A percentile compares a stretch with the other conserved stretches of the same genome.
Evolutionary conservation across 1,140 invertebrate genomes (phyloP).

Genomic region (Pseudomyrmex gracilis): DNA sequence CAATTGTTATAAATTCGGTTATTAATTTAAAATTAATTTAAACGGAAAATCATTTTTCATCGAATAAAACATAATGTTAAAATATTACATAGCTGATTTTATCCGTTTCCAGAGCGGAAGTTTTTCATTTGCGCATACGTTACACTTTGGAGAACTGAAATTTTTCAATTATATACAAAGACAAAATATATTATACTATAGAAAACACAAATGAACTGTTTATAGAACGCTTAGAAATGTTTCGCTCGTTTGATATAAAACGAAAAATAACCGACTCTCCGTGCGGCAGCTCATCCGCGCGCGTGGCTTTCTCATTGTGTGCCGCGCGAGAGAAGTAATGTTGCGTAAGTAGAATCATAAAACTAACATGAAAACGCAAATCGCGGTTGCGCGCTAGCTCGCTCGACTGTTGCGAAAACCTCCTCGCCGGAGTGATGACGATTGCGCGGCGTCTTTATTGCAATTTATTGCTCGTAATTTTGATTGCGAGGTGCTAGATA

Average conservation of each 20-base stretch:
- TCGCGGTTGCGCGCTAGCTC: neutral
- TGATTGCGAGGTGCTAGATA: slow-evolving; percentile 47
- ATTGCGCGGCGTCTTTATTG: slow-evolving; percentile 56
- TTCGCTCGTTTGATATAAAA: neutral
- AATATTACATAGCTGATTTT: neutral
- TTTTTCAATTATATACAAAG: neutral
- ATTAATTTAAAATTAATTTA: neutral
- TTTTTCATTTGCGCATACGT: neutral
- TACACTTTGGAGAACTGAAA: neutral
- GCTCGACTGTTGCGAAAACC: slow-evolving; percentile 45
- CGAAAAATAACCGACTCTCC: slow-evolving; percentile 35
- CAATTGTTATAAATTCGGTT: neutral
- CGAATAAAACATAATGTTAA: neutral
- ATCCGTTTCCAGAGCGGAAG: neutral
- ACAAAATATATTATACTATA: neutral
- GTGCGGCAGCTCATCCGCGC: neutral
- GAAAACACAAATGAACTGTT: neutral
- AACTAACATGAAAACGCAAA: slow-evolving; percentile 63
- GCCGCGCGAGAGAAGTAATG: slow-evolving; percentile 9
- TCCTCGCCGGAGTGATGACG: neutral
- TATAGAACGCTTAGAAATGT: neutral
- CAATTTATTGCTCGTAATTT: slow-evolving; percentile 65
- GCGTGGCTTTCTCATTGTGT: slow-evolving; percentile 33
- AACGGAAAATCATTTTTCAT: slow-evolving; percentile 12
- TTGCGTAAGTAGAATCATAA: slow-evolving; percentile 63